Percentiles rank a stretch among this genome's conserved stretches.
phyloP scores from a whole-genome alignment of 2,113 vertebrate species.

The Trichechus manatus region DNA sequence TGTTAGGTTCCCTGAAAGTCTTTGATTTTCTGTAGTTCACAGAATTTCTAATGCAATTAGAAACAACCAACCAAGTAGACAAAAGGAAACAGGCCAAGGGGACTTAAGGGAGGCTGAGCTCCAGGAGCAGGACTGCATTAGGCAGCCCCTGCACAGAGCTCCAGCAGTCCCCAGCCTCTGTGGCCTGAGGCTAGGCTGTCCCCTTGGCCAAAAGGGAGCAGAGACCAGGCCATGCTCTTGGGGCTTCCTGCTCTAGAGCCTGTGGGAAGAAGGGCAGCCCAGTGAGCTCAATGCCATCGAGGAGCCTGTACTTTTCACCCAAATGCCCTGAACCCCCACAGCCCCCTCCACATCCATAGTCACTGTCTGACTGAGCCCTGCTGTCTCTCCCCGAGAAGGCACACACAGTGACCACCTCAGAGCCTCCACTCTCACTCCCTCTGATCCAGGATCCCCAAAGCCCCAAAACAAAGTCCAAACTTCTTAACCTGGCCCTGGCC shows the following conservation, averaged over 20 bases:
- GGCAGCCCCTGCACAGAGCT: neutral
- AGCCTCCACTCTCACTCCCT: neutral
- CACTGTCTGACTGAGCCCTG: neutral
- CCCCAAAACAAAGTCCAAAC: neutral
- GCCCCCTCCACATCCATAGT: neutral
- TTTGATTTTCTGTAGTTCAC: neutral
- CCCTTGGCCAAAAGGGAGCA: neutral
- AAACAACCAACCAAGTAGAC: neutral
- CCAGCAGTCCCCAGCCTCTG: neutral
- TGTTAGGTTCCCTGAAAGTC: neutral
- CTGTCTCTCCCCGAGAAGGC: neutral
- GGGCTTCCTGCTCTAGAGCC: neutral
- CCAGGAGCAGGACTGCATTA: neutral
- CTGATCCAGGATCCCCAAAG: neutral
- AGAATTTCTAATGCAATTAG: neutral
- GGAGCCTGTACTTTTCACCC: neutral
- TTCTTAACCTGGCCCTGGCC: neutral
- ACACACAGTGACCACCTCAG: neutral
- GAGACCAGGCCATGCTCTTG: neutral
- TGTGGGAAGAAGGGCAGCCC: neutral
- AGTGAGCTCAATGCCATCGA: neutral
- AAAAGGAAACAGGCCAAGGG: neutral
- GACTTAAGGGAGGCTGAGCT: neutral
- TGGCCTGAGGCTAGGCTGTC: neutral
- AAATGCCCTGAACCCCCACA: neutral